These are phyloP conservation scores for Aplysina aerophoba DNA, from an alignment of 37 sponge, comb jelly and placozoan genomes.

Conservation along the genomic window DNA sequence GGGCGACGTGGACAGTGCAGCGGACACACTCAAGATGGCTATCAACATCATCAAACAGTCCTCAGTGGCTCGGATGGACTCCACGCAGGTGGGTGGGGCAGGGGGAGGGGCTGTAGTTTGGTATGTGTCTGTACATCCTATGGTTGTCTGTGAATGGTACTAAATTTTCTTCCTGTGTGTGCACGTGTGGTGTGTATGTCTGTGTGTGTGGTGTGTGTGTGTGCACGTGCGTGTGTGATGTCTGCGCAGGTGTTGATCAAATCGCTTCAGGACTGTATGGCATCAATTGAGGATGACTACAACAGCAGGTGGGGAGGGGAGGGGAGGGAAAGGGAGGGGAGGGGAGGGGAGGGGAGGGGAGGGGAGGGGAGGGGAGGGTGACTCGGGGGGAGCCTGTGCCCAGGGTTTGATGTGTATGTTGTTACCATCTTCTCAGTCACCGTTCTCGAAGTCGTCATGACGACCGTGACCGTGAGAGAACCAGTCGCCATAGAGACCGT, in stretches of 20 bases:
- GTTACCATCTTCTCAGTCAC: no score
- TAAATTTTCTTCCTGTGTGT: no score
- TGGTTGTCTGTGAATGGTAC: no score
- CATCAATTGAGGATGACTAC: constrained; percentile 62
- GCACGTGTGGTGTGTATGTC: no score
- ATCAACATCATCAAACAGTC: constrained; percentile 91
- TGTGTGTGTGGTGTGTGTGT: background rate
- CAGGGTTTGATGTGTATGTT: no score
- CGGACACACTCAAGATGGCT: constrained; percentile 84
- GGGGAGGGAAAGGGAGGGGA: no score
- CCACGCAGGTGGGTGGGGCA: constrained; percentile 59
- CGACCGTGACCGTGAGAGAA: constrained; percentile 11
- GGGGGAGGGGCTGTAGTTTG: no score
- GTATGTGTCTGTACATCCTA: constrained; percentile 54
- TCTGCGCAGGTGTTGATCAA: constrained; percentile 69
- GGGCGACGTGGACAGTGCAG: constrained; percentile 85
- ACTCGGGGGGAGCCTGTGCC: no score
- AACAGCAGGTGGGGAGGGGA: no score
- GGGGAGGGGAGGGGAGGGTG: no score
- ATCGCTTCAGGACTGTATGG: constrained; percentile 78
- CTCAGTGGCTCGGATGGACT: constrained; percentile 62
- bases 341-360: no score
- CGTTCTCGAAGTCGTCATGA: constrained; percentile 13
- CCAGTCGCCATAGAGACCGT: constrained; percentile 30
- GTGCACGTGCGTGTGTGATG: background rate